Base-by-base conservation (phyloP, 2,797 vertebrate species). In the Oryzias dopingdopingensis region DNA sequence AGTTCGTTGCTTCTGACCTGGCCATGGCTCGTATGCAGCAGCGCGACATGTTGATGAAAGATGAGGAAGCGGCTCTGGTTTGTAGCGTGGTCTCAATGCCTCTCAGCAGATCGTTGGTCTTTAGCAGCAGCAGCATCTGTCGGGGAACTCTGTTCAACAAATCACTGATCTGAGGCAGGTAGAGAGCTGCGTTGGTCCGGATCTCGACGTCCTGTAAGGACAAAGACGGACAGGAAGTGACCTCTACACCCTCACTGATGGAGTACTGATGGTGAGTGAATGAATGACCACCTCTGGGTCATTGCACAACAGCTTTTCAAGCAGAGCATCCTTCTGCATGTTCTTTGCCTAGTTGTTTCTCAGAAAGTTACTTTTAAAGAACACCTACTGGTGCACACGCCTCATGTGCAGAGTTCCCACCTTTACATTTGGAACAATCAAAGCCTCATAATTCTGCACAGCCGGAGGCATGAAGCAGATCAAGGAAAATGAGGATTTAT, bases 21-120 rank as follows among this genome's bases (percentile, higher is more conserved):
- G 96, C 91, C 52, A 98, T 49, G 0, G 96, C 94, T 15, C 93
- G 88, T 64, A 96, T 67, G 49, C 96, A 98, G 89, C 96, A 98
- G 56, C 96, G 95, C 14, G 96, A 95, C 96, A 99, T 98, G 90
- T 90, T 95, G 88, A 99, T 92, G 82, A 98, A 98, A 72, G 95
- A 97, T 32, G 95, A 97, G 70, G 96, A 94, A 0, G 90, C 90
- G 62, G 96, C 95, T 0, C 94, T 86, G 0, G 94, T 96, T 70
- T 92, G 88, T 62, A 99, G 83, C 1, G 94, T 81, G 1, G 92
- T 93, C 89, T 98, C 97, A 0, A 98, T 96, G 60, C 96, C 93
- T 2, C 95, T 91, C 69, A 99, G 85, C 29, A 99, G 88, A 85
- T 98, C 96, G 0, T 97, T 99, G 84, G 96, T 99, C 90, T 99